These are phyloP conservation scores for Hyles lineata DNA, from an alignment of 2,888 invertebrate species.

Conservation along the genomic window DNA sequence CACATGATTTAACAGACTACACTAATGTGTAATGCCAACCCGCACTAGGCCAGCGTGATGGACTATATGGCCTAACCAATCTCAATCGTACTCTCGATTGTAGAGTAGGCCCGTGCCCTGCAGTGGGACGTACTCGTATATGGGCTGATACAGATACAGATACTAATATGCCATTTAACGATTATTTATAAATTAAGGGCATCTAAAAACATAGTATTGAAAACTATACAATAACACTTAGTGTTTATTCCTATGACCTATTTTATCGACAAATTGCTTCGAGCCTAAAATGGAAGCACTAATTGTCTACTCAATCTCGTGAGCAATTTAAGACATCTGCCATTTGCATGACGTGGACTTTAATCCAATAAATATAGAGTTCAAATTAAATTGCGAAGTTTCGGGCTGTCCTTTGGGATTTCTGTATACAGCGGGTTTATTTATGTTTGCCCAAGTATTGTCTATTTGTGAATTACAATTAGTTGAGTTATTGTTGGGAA, in stretches of 20 bases:
- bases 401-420: slow-evolving; percentile 5
- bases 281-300: slow-evolving; percentile 12
- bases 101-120: no score
- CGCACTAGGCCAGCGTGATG: no score
- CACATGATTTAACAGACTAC: no score
- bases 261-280: slow-evolving; percentile 17
- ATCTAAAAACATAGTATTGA: no score
- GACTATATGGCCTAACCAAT: no score
- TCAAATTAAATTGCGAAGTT: not conserved
- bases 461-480: not conserved
- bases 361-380: not conserved
- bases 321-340: not conserved
- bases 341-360: not conserved
- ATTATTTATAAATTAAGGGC: no score
- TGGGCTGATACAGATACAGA: no score
- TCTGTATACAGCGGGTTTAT: slow-evolving; percentile 3
- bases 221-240: not conserved
- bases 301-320: slow-evolving; percentile 18
- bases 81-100: no score
- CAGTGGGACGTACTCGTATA: no score
- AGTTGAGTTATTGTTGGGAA: not conserved
- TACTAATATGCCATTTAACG: no score
- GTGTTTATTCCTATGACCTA: slow-evolving; percentile 18
- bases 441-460: not conserved
- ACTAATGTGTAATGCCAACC: no score